phyloP scores from a whole-genome alignment of 2,113 vertebrate species.

The Elanus axillaris region DNA sequence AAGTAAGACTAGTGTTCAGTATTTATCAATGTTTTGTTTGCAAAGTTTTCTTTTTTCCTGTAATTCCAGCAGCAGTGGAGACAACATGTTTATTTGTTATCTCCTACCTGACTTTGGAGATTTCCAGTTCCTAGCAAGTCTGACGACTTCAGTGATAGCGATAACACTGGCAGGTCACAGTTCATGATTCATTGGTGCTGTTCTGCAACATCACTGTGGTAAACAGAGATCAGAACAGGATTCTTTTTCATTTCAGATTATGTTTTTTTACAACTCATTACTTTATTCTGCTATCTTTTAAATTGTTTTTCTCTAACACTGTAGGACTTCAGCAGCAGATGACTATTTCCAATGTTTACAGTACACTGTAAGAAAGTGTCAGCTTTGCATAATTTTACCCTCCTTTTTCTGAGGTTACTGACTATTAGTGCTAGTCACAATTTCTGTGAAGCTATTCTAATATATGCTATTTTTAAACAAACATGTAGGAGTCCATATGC shows the following conservation, averaged over 20 bases:
- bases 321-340: neutral
- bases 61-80: neutral
- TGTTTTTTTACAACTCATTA: neutral
- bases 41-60: neutral
- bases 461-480: neutral
- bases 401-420: neutral
- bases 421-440: neutral
- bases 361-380: neutral
- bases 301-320: neutral
- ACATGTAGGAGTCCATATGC: neutral
- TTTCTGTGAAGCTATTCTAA: neutral
- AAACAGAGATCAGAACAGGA: neutral
- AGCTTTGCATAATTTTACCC: neutral
- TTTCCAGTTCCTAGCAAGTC: neutral
- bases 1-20: neutral
- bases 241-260: neutral
- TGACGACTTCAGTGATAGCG: neutral
- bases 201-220: neutral
- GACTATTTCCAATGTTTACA: neutral
- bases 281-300: neutral
- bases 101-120: neutral
- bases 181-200: neutral
- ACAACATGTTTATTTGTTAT: neutral
- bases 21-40: neutral
- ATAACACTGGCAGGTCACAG: neutral